A percentile compares a stretch with the other conserved stretches of the same genome.
Evolutionary conservation across 2,113 vertebrate species (phyloP).

Genomic region (Muntiacus reevesi): DNA sequence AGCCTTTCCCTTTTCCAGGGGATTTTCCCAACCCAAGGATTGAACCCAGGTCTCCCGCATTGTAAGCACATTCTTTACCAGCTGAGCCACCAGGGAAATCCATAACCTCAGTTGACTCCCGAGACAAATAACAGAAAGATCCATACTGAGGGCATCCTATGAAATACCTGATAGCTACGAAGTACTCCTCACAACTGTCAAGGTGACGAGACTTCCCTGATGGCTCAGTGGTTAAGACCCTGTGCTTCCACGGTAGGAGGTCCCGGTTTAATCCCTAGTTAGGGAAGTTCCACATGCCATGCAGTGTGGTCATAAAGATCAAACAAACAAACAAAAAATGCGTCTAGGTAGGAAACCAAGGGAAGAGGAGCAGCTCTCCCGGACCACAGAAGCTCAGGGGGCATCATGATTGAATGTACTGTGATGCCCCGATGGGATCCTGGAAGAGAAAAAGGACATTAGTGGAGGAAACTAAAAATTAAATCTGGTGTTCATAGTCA

Average conservation of each 20-base stretch:
- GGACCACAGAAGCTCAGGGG: background rate
- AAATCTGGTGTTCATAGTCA: background rate
- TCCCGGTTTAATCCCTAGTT: background rate
- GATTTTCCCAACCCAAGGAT: background rate
- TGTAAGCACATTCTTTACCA: background rate
- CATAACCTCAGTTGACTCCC: background rate
- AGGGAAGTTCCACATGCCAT: background rate
- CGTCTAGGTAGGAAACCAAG: background rate
- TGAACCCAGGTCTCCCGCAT: rapidly evolving
- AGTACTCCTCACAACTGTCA: background rate
- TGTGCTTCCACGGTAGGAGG: background rate
- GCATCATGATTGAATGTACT: rapidly evolving
- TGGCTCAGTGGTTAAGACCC: background rate
- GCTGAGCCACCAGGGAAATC: background rate
- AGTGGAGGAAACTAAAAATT: background rate
- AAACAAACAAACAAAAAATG: rapidly evolving
- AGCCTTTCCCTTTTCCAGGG: background rate
- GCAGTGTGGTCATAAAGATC: background rate
- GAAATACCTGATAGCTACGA: background rate
- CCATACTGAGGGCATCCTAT: background rate
- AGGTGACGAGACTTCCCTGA: background rate
- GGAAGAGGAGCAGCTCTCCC: background rate
- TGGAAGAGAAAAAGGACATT: background rate
- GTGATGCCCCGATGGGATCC: background rate
- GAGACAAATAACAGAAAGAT: background rate